These are phyloP conservation scores for Tethea ocularis DNA, from an alignment of 2,888 invertebrate genomes.

Conservation along the genomic window DNA sequence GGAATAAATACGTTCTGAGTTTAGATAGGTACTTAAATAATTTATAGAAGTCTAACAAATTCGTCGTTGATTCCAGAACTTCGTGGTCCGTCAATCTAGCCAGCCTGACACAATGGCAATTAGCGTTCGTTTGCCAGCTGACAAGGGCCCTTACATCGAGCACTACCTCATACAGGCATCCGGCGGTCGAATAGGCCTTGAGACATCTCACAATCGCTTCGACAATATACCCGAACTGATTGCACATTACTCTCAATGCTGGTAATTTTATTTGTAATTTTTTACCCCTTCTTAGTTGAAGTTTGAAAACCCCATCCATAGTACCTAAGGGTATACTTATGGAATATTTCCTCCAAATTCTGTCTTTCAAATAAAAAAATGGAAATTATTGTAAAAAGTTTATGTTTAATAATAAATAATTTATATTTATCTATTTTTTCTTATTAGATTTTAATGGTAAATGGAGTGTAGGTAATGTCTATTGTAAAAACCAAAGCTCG, in stretches of 20 bases:
- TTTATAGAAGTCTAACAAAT: not conserved
- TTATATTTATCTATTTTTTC: too few species aligned
- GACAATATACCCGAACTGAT: conserved; percentile 96
- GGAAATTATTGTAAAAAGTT: too few species aligned
- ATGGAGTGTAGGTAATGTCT: too few species aligned
- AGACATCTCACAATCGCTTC: conserved; percentile 97
- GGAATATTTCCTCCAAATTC: too few species aligned
- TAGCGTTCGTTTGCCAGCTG: conserved; percentile 93
- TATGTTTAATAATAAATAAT: too few species aligned
- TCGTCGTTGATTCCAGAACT: conserved; percentile 87
- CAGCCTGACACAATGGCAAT: conserved; percentile 97
- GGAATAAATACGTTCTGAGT: too few species aligned
- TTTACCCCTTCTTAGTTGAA: too few species aligned
- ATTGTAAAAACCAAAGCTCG: too few species aligned
- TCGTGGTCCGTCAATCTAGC: conserved; percentile 97
- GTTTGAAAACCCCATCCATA: not conserved
- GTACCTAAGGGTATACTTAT: too few species aligned
- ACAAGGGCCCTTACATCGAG: conserved; percentile 96
- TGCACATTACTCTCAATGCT: conserved; percentile 96
- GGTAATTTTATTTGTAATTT: conserved; percentile 77
- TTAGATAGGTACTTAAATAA: too few species aligned
- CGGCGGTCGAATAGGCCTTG: conserved; percentile 91
- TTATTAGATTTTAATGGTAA: too few species aligned
- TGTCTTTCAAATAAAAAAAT: too few species aligned
- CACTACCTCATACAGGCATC: conserved; percentile 97